phyloP scores from a whole-genome alignment of 2,113 vertebrate genomes.

The Pampusana beccarii region DNA sequence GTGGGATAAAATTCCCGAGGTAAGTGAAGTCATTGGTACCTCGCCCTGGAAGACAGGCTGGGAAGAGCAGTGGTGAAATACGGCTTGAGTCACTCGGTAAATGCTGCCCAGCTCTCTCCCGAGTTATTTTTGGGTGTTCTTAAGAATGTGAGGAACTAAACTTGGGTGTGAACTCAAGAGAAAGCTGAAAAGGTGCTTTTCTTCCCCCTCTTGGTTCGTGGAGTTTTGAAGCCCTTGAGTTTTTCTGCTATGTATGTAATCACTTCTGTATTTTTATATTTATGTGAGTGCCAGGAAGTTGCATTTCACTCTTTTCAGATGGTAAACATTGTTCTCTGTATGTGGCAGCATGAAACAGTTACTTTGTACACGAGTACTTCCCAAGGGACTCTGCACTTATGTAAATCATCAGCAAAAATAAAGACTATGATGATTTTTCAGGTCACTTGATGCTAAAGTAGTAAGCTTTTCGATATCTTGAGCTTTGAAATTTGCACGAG shows the following conservation, averaged over 20 bases:
- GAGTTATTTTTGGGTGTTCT: background rate
- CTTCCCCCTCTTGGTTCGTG: background rate
- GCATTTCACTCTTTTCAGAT: background rate
- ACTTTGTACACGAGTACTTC: background rate
- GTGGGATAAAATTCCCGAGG: background rate
- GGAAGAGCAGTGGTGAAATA: background rate
- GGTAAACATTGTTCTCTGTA: background rate
- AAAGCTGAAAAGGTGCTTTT: background rate
- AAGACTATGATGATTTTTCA: background rate
- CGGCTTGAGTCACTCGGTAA: background rate
- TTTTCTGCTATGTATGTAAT: background rate
- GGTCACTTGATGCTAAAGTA: background rate
- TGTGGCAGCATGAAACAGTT: background rate
- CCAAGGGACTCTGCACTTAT: accelerated
- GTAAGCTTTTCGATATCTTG: background rate
- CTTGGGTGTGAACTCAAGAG: background rate
- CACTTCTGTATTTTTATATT: background rate
- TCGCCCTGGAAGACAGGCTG: background rate
- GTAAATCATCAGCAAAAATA: background rate
- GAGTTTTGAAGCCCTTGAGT: background rate
- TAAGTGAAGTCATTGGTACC: conserved; percentile 5
- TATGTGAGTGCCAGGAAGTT: background rate
- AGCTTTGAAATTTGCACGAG: background rate
- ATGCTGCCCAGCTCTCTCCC: background rate
- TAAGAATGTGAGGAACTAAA: background rate